Evolutionary conservation across 2,888 invertebrate genomes (phyloP).

Genomic region (Syrista parreyssii): DNA sequence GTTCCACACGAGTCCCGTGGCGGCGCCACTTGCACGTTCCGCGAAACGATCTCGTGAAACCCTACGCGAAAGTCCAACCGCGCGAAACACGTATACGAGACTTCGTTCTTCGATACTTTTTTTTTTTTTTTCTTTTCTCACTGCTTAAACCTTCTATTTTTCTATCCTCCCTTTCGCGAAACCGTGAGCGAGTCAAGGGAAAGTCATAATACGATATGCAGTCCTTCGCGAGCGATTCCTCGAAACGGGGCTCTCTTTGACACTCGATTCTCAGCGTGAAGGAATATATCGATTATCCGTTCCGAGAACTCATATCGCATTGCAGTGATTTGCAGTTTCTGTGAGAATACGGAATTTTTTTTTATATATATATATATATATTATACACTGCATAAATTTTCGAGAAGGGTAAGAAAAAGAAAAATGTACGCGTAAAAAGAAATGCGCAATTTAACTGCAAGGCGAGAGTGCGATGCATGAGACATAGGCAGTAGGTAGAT

Average conservation of each 20-base stretch:
- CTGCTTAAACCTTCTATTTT: not conserved
- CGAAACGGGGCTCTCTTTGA: not conserved
- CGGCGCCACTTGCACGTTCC: not conserved
- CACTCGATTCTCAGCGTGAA: not conserved
- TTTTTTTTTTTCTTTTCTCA: no score
- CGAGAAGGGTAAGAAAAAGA: not conserved
- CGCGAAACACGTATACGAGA: not conserved
- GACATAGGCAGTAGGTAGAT: not conserved
- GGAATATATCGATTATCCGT: not conserved
- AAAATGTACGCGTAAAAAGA: constrained; percentile 31
- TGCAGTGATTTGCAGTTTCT: not conserved
- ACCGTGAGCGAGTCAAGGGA: not conserved
- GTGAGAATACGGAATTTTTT: not conserved
- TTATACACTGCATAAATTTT: not conserved
- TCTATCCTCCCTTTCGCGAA: not conserved
- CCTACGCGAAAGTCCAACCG: not conserved
- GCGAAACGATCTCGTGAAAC: not conserved
- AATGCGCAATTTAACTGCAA: constrained; percentile 28
- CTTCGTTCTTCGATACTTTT: not conserved
- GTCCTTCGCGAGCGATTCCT: not conserved
- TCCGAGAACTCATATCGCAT: not conserved
- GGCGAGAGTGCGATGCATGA: constrained; percentile 10
- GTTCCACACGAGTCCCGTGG: not conserved
- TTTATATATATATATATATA: no score
- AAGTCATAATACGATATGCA: not conserved